Evolutionary conservation across 2,113 vertebrate genomes (phyloP).

Genomic region (Rhegmatorhina hoffmannsi): DNA sequence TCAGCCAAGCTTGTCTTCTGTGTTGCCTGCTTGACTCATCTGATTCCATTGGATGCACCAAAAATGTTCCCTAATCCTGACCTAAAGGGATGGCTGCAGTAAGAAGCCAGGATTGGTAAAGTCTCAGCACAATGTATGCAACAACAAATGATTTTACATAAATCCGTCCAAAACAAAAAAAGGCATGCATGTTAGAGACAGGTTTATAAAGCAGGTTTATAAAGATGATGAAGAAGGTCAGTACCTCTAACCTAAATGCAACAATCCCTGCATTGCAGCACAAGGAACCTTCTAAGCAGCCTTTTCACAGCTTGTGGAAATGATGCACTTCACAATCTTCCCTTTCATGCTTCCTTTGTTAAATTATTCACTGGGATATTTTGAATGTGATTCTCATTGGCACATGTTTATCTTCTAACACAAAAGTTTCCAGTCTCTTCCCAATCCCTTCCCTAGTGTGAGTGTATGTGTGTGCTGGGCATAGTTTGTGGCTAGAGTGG

Average conservation of each 20-base stretch:
- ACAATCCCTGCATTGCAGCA: background rate
- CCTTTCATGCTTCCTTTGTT: background rate
- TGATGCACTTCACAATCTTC: background rate
- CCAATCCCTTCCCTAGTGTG: background rate
- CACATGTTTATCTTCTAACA: background rate
- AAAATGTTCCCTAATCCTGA: background rate
- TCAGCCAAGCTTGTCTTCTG: background rate
- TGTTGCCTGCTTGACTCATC: background rate
- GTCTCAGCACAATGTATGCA: background rate
- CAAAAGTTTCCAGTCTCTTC: background rate
- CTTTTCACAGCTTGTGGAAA: background rate
- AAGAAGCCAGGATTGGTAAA: constrained; percentile 26
- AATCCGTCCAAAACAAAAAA: constrained; percentile 26
- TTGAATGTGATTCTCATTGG: background rate
- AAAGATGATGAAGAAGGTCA: constrained; percentile 10
- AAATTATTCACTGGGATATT: constrained; percentile 26
- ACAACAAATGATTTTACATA: constrained; percentile 50
- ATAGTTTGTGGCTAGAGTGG: background rate
- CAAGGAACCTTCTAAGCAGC: background rate
- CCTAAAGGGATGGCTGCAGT: background rate
- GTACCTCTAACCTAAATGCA: background rate
- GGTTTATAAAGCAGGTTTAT: background rate
- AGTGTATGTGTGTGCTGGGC: rapidly evolving
- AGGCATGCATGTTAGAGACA: background rate
- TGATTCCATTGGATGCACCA: background rate